phyloP scores from a whole-genome alignment of 2,888 invertebrate species.

The Iphiclides podalirius region DNA sequence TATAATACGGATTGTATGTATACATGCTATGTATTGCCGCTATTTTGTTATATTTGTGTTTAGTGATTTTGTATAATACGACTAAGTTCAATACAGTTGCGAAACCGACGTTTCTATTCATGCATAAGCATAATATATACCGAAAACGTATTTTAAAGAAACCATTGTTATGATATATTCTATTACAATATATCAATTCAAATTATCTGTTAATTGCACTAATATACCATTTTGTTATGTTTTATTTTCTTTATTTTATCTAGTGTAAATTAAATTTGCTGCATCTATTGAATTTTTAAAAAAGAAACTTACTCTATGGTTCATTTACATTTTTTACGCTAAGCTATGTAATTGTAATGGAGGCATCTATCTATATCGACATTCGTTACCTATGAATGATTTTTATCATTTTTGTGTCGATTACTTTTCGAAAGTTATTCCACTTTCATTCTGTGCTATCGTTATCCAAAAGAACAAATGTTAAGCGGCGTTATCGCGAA shows the following conservation, averaged over 20 bases:
- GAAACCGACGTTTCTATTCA: constrained; percentile 55
- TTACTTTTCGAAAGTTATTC: too few species aligned
- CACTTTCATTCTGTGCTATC: not conserved
- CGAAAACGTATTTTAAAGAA: too few species aligned
- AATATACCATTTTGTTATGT: too few species aligned
- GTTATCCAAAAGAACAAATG: constrained; percentile 7
- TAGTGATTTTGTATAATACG: constrained; percentile 50
- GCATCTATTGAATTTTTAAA: constrained; percentile 19
- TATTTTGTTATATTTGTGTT: constrained; percentile 65
- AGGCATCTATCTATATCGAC: constrained; percentile 7
- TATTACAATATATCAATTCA: too few species aligned
- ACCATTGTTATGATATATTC: too few species aligned
- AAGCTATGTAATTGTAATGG: too few species aligned
- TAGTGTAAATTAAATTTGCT: not conserved
- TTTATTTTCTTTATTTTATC: too few species aligned
- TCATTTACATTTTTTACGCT: constrained; percentile 40
- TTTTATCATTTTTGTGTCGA: not conserved
- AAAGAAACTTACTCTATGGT: constrained; percentile 54
- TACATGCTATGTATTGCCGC: constrained; percentile 62
- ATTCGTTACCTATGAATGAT: constrained; percentile 10
- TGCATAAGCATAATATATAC: constrained; percentile 16
- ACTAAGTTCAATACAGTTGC: constrained; percentile 50
- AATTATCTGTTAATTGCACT: too few species aligned
- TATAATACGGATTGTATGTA: constrained; percentile 53
- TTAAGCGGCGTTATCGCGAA: constrained; percentile 32